A percentile compares a stretch with the other conserved stretches of the same genome.
Evolutionary conservation across 2,113 vertebrate genomes (phyloP).

Genomic region (Emydura subglobosa): DNA sequence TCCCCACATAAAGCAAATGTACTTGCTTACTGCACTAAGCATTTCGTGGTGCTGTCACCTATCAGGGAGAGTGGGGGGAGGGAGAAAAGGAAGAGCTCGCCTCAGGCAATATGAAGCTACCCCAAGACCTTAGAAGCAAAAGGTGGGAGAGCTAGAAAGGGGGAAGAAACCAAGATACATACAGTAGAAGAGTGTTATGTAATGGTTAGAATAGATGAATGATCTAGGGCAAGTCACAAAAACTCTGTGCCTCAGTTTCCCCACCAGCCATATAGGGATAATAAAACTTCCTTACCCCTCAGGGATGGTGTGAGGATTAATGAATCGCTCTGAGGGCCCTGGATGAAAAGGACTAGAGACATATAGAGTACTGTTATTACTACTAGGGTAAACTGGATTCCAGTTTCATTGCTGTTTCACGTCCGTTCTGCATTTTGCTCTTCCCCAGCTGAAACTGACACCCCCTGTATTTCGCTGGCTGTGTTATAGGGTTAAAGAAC

Average conservation of each 20-base stretch:
- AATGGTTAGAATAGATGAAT: no score
- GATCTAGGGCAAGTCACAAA: no score
- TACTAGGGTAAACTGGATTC: background rate
- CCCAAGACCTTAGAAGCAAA: no score
- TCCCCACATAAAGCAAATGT: no score
- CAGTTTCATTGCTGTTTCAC: background rate
- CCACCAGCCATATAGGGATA: background rate
- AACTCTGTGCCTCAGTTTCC: background rate
- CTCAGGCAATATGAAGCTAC: no score
- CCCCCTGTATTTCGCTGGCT: background rate
- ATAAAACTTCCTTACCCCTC: background rate
- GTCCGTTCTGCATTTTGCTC: fast-evolving
- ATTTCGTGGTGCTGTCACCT: no score
- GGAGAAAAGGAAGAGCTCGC: no score
- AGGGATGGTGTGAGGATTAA: background rate
- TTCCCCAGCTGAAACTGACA: background rate
- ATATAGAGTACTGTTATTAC: background rate
- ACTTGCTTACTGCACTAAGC: no score
- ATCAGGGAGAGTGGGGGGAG: no score
- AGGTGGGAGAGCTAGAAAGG: no score
- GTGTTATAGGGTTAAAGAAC: background rate
- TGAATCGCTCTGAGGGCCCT: background rate
- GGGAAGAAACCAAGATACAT: no score
- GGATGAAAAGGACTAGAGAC: background rate
- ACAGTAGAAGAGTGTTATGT: no score